Evolutionary conservation across 1,140 invertebrate species (phyloP).

Genomic region (Cepaea nemoralis): DNA sequence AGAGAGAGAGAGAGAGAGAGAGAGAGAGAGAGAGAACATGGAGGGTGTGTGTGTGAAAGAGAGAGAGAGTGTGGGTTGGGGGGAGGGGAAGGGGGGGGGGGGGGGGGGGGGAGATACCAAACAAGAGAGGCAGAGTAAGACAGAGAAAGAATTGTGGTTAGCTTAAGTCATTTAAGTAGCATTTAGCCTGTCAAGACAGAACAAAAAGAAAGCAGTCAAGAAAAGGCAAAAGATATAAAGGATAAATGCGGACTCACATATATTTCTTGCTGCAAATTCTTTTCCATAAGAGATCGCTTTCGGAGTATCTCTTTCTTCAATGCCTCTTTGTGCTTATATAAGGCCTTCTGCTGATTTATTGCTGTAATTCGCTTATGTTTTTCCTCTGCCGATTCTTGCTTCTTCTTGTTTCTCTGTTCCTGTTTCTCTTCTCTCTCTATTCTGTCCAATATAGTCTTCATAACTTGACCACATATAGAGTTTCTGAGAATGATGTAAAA

Average conservation of each 20-base stretch:
- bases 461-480: conserved; percentile 65
- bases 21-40: too few species aligned
- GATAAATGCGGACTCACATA: conserved; percentile 74
- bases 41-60: too few species aligned
- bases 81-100: too few species aligned
- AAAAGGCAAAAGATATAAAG: not conserved
- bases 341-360: conserved; percentile 66
- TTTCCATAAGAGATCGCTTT: conserved; percentile 89
- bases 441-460: conserved; percentile 71
- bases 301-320: conserved; percentile 94
- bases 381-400: conserved; percentile 69
- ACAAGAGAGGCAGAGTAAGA: too few species aligned
- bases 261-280: conserved; percentile 91
- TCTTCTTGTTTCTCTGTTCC: conserved; percentile 65
- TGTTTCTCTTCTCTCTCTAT: conserved; percentile 71
- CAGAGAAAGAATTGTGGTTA: too few species aligned
- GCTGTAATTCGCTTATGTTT: conserved; percentile 66
- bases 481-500: conserved; percentile 50
- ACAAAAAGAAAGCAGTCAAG: too few species aligned
- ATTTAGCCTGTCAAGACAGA: too few species aligned
- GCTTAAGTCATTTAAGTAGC: too few species aligned
- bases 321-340: conserved; percentile 89
- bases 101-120: too few species aligned
- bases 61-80: too few species aligned
- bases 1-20: too few species aligned